Percentiles rank a stretch among this genome's conserved stretches.
phyloP scores from a whole-genome alignment of 2,113 vertebrate species.

The Prolemur simus region DNA sequence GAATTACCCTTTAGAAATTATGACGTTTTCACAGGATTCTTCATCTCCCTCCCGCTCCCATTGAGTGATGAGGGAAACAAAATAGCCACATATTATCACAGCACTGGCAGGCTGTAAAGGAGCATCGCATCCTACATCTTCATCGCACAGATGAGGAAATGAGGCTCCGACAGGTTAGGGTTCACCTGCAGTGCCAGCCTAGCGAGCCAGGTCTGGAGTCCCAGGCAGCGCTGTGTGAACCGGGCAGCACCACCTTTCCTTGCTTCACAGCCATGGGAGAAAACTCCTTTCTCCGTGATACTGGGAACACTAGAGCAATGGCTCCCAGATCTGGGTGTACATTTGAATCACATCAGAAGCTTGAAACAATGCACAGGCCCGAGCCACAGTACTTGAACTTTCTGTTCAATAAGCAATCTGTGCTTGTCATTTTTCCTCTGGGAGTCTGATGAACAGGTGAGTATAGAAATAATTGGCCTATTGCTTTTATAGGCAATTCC shows the following conservation, averaged over 20 bases:
- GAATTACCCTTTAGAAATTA: neutral
- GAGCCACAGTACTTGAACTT: neutral
- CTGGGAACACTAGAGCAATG: neutral
- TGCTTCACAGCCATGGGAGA: neutral
- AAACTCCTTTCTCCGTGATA: neutral
- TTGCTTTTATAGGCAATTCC: neutral
- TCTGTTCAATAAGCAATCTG: neutral
- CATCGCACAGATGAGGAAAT: neutral
- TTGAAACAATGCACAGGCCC: neutral
- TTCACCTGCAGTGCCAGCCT: neutral
- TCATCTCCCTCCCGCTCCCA: no score
- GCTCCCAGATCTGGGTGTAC: neutral
- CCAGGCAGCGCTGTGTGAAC: neutral
- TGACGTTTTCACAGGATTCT: neutral
- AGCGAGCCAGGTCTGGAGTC: neutral
- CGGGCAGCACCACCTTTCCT: neutral
- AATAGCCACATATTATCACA: neutral
- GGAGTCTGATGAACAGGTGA: neutral
- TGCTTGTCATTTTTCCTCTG: neutral
- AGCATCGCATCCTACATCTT: neutral
- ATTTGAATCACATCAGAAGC: neutral
- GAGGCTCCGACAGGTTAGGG: neutral
- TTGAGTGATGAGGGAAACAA: neutral
- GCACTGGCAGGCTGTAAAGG: neutral
- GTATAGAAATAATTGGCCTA: neutral